Evolutionary conservation across 2,888 invertebrate species (phyloP).

Genomic region (Rhodophaea formosa): DNA sequence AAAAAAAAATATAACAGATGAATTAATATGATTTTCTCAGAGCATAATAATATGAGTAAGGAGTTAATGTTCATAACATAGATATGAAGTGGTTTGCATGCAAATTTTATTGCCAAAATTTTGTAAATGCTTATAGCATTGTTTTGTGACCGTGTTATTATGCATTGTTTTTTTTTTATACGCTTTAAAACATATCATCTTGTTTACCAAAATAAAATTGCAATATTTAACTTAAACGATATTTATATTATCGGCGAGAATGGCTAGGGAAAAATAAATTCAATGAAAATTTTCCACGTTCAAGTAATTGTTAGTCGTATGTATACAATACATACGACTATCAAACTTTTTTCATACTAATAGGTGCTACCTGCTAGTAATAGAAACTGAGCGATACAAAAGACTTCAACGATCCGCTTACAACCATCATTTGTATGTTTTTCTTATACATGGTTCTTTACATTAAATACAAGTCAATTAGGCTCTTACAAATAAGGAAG

Average conservation of each 20-base stretch:
- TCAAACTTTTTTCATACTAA: too few species aligned
- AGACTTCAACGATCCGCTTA: slow-evolving; percentile 27
- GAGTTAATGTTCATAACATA: neutral
- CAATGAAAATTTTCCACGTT: too few species aligned
- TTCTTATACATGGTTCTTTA: neutral
- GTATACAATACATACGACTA: too few species aligned
- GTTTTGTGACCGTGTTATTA: slow-evolving; percentile 6
- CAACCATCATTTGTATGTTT: neutral
- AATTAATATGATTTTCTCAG: too few species aligned
- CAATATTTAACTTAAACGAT: too few species aligned
- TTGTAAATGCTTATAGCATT: neutral
- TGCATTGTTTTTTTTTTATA: neutral
- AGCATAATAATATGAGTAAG: neutral
- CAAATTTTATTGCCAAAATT: neutral
- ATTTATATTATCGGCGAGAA: too few species aligned
- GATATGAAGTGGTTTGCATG: neutral
- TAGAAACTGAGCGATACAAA: slow-evolving; percentile 21
- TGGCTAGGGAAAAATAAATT: too few species aligned
- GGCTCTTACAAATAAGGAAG: neutral
- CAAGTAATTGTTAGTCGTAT: too few species aligned
- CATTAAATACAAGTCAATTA: neutral
- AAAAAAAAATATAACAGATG: too few species aligned
- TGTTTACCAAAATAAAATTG: too few species aligned
- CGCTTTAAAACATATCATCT: too few species aligned
- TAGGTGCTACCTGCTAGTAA: too few species aligned